Conservation (phyloP, 1,140 invertebrate species). For the Leptinotarsa undecemlineata region DNA sequence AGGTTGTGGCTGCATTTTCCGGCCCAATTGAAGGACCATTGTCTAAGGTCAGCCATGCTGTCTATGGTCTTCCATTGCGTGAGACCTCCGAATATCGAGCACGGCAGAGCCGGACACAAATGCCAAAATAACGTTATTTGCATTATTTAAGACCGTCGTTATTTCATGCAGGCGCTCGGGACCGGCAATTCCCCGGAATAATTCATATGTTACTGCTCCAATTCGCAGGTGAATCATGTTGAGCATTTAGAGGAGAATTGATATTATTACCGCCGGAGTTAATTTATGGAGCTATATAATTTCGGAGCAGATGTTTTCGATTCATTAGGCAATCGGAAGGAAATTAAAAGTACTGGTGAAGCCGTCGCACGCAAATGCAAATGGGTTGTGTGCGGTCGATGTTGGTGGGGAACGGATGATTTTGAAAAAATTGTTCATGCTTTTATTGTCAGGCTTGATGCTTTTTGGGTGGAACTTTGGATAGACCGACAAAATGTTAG, state of each 20-base stretch:
- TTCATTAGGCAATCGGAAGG: not conserved
- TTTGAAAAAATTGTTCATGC: no score
- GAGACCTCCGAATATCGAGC: not conserved
- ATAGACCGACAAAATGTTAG: no score
- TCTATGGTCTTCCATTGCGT: not conserved
- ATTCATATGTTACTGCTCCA: conserved; percentile 1
- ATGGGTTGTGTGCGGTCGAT: no score
- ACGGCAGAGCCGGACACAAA: not conserved
- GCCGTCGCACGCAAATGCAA: no score
- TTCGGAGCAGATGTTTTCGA: not conserved
- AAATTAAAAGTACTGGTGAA: no score
- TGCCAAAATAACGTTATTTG: conserved; percentile 5
- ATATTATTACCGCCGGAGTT: not conserved
- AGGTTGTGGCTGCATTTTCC: no score
- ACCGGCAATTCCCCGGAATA: not conserved
- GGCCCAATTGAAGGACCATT: not conserved
- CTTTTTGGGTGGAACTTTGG: no score
- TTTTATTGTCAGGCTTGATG: no score
- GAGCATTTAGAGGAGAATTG: conserved; percentile 2
- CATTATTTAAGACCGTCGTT: not conserved
- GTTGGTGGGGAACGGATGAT: no score
- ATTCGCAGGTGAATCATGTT: not conserved
- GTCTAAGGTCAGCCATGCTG: not conserved
- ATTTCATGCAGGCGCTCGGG: not conserved
- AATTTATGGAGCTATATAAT: not conserved